phyloP scores from a whole-genome alignment of 92 coral and sea anemone genomes.

The Diadumene lineata region DNA sequence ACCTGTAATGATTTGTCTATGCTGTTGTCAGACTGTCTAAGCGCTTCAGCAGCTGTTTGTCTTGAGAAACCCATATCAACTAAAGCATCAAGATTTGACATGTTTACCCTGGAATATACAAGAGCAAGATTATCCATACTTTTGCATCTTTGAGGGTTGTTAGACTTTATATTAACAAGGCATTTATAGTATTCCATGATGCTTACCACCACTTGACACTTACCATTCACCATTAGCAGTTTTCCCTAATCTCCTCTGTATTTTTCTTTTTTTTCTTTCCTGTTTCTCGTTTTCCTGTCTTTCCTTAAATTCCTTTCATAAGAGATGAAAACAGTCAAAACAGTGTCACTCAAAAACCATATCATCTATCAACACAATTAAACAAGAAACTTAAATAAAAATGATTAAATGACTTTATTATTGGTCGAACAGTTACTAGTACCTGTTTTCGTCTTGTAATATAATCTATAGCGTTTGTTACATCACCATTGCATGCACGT shows the following conservation, averaged over 20 bases:
- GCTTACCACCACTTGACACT: not conserved
- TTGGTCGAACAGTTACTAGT: not conserved
- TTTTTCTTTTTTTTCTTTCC: slow-evolving; percentile 59
- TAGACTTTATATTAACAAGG: not conserved
- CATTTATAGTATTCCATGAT: not conserved
- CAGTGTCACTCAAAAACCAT: no score
- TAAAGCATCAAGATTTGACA: slow-evolving; percentile 62
- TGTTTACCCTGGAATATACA: slow-evolving; percentile 87
- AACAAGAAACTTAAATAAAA: no score
- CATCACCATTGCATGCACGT: slow-evolving; percentile 75
- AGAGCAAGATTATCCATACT: no score
- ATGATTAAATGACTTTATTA: not conserved
- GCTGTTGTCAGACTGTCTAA: slow-evolving; percentile 86
- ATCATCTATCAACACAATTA: no score
- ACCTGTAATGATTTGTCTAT: slow-evolving; percentile 88
- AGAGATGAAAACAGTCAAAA: no score
- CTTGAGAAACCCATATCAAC: slow-evolving; percentile 82
- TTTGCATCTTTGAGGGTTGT: not conserved
- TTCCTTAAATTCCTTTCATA: slow-evolving; percentile 72
- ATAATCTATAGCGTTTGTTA: slow-evolving; percentile 79
- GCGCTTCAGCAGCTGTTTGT: slow-evolving; percentile 58
- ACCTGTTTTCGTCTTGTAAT: slow-evolving; percentile 83
- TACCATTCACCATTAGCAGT: slow-evolving; percentile 94
- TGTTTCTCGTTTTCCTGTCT: slow-evolving; percentile 61
- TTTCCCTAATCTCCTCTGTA: slow-evolving; percentile 79